Conservation (phyloP, 2,888 invertebrate species). For the Polydrusus pterygomalis region DNA sequence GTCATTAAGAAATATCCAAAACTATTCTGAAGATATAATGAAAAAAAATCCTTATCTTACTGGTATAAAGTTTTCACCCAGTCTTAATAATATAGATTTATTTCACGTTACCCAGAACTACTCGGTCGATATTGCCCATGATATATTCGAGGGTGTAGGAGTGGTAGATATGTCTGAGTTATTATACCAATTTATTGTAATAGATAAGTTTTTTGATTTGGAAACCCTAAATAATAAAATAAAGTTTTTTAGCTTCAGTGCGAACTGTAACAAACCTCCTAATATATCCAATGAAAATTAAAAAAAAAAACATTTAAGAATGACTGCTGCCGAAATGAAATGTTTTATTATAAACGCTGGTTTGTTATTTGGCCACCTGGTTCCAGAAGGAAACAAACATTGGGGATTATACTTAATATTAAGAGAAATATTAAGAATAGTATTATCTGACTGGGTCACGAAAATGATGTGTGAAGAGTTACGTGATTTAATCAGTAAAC, state of each 20-base stretch:
- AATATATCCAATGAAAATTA: background rate
- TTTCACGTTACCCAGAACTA: slow-evolving; percentile 23
- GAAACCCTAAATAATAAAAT: background rate
- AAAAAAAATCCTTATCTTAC: background rate
- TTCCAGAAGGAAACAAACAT: background rate
- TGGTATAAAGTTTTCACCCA: slow-evolving; percentile 12
- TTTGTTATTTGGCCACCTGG: background rate
- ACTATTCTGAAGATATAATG: slow-evolving; percentile 28
- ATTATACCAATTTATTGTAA: slow-evolving; percentile 20
- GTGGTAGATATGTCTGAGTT: slow-evolving; percentile 30
- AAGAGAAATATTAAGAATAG: background rate
- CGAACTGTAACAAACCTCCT: background rate
- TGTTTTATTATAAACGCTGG: background rate
- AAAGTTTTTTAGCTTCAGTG: background rate
- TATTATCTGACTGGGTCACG: background rate
- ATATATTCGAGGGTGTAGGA: slow-evolving; percentile 45
- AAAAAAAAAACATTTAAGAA: background rate
- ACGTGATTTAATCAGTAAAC: background rate
- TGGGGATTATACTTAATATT: slow-evolving; percentile 5
- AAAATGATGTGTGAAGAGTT: background rate
- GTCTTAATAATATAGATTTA: slow-evolving; percentile 7
- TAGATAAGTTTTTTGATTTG: slow-evolving; percentile 36
- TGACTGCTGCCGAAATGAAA: background rate
- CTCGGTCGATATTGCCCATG: slow-evolving; percentile 32
- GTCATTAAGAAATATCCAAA: slow-evolving; percentile 19